phyloP scores from a whole-genome alignment of 2,888 invertebrate species.

The Tenthredo notha region DNA sequence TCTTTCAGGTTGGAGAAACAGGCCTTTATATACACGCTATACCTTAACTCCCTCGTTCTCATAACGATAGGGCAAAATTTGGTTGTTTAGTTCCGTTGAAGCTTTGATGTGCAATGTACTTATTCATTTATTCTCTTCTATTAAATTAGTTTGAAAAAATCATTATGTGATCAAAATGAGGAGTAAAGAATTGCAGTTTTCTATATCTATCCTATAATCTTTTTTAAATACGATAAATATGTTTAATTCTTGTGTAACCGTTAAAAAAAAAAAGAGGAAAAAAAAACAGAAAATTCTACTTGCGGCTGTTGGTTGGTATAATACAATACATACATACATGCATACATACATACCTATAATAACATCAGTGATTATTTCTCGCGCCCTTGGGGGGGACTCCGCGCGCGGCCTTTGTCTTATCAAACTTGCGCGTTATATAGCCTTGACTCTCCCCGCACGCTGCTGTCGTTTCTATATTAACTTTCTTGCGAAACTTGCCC shows the following conservation, averaged over 20 bases:
- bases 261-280: not conserved
- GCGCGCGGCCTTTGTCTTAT: constrained; percentile 75
- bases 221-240: no score
- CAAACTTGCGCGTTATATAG: constrained; percentile 69
- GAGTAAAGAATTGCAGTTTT: no score
- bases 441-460: constrained; percentile 74
- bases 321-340: not conserved
- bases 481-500: constrained; percentile 72
- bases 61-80: no score
- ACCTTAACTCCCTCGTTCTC: not conserved
- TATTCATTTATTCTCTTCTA: no score
- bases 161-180: no score
- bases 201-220: no score
- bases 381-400: constrained; percentile 70
- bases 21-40: not conserved
- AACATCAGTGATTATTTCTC: constrained; percentile 49
- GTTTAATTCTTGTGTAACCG: no score
- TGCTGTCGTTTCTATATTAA: constrained; percentile 66
- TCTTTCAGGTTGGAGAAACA: constrained; percentile 3
- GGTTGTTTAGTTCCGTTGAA: no score
- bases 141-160: no score
- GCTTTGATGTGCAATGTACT: no score
- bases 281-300: not conserved
- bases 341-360: not conserved
- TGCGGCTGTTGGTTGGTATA: not conserved